Percentiles rank a stretch among this genome's conserved stretches.
phyloP scores from a whole-genome alignment of 64 coral and sea anemone species.

The Catalaphyllia jardinei region DNA sequence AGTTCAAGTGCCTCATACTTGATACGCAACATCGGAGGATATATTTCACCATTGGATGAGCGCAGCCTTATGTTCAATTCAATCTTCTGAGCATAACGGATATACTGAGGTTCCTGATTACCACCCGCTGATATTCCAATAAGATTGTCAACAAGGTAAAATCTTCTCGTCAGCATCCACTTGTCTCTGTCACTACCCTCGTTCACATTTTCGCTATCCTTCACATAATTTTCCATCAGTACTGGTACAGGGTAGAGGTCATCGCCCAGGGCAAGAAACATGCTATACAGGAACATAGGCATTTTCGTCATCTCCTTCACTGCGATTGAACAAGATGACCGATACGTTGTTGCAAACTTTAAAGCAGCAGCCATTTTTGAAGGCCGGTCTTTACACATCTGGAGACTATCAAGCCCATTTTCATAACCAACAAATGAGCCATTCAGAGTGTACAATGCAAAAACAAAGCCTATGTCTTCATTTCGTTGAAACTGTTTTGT shows the following conservation, averaged over 20 bases:
- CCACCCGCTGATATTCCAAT: slow-evolving; percentile 39
- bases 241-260: slow-evolving; percentile 81
- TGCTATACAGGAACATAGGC: slow-evolving; percentile 81
- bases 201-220: slow-evolving; percentile 57
- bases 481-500: slow-evolving; percentile 63
- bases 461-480: slow-evolving; percentile 43
- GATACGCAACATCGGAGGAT: slow-evolving; percentile 76
- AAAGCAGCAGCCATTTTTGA: slow-evolving; percentile 83
- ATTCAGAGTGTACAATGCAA: slow-evolving; percentile 78
- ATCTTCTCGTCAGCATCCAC: slow-evolving; percentile 84
- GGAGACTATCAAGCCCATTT: slow-evolving; percentile 49
- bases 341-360: slow-evolving; percentile 94
- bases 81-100: slow-evolving; percentile 79
- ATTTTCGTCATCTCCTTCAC: slow-evolving; percentile 59
- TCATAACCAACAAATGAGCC: slow-evolving; percentile 79
- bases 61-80: slow-evolving; percentile 73
- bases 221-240: slow-evolving; percentile 81
- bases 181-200: slow-evolving; percentile 48
- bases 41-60: slow-evolving; percentile 87
- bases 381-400: slow-evolving; percentile 78
- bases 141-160: slow-evolving; percentile 84
- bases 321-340: slow-evolving; percentile 68
- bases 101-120: slow-evolving; percentile 51
- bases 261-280: slow-evolving; percentile 60
- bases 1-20: slow-evolving; percentile 80